These are phyloP conservation scores for Cerastis rubricosa DNA, from an alignment of 2,888 invertebrate genomes.

Conservation along the genomic window DNA sequence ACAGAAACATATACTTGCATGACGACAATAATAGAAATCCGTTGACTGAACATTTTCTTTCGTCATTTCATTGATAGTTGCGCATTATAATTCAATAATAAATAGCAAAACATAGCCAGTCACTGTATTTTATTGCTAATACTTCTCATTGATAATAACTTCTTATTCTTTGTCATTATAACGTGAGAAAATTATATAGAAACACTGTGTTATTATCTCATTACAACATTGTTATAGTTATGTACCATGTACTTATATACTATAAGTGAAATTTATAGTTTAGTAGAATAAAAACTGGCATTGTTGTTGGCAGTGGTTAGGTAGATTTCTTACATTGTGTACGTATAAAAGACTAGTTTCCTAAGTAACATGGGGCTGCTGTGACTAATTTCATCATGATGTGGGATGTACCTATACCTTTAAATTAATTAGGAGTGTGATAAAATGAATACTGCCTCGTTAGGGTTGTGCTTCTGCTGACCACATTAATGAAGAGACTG, in stretches of 20 bases:
- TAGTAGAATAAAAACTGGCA: slow-evolving; percentile 52
- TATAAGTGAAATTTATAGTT: slow-evolving; percentile 63
- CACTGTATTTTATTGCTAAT: slow-evolving; percentile 57
- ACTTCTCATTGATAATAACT: slow-evolving; percentile 63
- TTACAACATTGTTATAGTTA: slow-evolving; percentile 61
- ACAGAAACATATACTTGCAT: slow-evolving; percentile 6
- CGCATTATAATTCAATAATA: slow-evolving; percentile 50
- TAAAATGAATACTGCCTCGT: neutral
- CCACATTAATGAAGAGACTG: neutral
- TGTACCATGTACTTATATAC: slow-evolving; percentile 21
- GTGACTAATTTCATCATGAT: neutral
- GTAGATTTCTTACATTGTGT: slow-evolving; percentile 27
- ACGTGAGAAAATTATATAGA: slow-evolving; percentile 67
- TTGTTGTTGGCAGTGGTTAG: slow-evolving; percentile 40
- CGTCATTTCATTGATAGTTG: slow-evolving; percentile 21
- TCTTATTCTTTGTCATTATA: slow-evolving; percentile 58
- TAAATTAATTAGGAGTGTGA: neutral
- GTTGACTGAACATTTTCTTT: slow-evolving; percentile 20
- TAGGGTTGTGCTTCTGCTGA: neutral
- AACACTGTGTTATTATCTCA: slow-evolving; percentile 57
- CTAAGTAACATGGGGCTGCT: slow-evolving; percentile 11
- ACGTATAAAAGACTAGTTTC: slow-evolving; percentile 18
- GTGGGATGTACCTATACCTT: neutral
- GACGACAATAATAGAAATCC: slow-evolving; percentile 30
- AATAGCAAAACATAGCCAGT: slow-evolving; percentile 45